A percentile compares a stretch with the other conserved stretches of the same genome.
Evolutionary conservation across 1,140 invertebrate species (phyloP).

Genomic region (Plectrocnemia conspersa): DNA sequence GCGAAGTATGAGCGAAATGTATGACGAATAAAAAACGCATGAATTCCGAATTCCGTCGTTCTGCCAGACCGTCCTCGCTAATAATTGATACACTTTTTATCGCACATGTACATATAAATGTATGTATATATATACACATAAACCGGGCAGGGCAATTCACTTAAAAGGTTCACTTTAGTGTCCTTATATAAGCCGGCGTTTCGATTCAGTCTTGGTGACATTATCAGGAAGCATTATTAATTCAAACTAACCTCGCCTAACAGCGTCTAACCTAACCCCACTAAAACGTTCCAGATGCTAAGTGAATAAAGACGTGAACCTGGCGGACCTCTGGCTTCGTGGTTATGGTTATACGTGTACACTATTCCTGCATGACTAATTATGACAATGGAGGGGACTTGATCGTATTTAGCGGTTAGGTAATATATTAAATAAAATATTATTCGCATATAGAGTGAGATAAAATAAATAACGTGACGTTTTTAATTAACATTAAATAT

Average conservation of each 20-base stretch:
- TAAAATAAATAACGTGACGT: no score
- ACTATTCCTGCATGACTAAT: background rate
- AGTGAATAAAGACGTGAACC: constrained; percentile 18
- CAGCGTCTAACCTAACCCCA: constrained; percentile 25
- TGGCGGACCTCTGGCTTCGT: background rate
- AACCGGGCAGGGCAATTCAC: constrained; percentile 20
- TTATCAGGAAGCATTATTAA: constrained; percentile 29
- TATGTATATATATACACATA: background rate
- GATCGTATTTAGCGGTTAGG: background rate
- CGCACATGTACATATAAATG: constrained; percentile 10
- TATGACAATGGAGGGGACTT: background rate
- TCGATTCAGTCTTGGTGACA: constrained; percentile 18
- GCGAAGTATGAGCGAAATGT: no score
- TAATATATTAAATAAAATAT: no score
- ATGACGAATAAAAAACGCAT: constrained; percentile 33
- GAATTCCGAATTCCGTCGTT: constrained; percentile 23
- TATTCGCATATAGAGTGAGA: no score
- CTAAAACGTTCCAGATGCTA: constrained; percentile 21
- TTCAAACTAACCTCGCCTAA: constrained; percentile 29
- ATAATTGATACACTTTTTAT: constrained; percentile 32
- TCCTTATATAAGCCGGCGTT: constrained; percentile 8
- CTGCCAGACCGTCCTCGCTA: constrained; percentile 13
- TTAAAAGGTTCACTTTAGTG: constrained; percentile 33
- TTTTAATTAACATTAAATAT: no score
- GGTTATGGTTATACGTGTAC: background rate